Percentiles rank a stretch among this genome's conserved stretches.
phyloP scores from a whole-genome alignment of 1,140 invertebrate genomes.

The Neotoxoptera formosana region DNA sequence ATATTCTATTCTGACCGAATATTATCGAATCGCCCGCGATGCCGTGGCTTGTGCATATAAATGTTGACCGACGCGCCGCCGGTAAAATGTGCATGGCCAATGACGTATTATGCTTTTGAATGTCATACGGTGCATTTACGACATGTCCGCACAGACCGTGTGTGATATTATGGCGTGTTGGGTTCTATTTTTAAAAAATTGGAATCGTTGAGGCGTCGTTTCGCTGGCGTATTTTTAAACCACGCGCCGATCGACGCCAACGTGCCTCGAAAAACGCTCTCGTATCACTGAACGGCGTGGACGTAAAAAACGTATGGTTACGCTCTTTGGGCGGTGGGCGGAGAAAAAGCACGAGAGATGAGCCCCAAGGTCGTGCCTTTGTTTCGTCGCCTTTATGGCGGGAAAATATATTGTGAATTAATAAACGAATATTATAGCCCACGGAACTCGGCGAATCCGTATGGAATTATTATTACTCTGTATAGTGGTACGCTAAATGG shows the following conservation, averaged over 20 bases:
- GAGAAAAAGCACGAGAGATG: background rate
- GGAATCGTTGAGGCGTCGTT: background rate
- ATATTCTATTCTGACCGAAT: background rate
- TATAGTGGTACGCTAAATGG: background rate
- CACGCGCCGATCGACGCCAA: background rate
- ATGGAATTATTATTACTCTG: background rate
- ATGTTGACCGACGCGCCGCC: background rate
- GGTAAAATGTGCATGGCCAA: background rate
- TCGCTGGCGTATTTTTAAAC: slow-evolving; percentile 39
- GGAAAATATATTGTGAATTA: background rate
- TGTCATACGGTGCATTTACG: slow-evolving; percentile 36
- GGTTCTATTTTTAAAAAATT: slow-evolving; percentile 35
- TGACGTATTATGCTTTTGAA: slow-evolving; percentile 42
- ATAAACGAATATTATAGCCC: background rate
- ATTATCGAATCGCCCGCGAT: background rate
- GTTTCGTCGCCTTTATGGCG: background rate
- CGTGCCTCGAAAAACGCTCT: background rate
- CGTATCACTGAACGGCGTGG: background rate
- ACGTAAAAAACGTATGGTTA: background rate
- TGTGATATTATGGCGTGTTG: background rate
- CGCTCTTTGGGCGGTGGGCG: background rate
- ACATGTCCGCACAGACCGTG: background rate
- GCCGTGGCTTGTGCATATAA: background rate
- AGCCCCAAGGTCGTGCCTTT: slow-evolving; percentile 10
- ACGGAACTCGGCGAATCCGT: background rate